Percentiles rank a stretch among this genome's conserved stretches.
phyloP scores from a whole-genome alignment of 1,140 invertebrate species.

The Piezodorus guildinii region DNA sequence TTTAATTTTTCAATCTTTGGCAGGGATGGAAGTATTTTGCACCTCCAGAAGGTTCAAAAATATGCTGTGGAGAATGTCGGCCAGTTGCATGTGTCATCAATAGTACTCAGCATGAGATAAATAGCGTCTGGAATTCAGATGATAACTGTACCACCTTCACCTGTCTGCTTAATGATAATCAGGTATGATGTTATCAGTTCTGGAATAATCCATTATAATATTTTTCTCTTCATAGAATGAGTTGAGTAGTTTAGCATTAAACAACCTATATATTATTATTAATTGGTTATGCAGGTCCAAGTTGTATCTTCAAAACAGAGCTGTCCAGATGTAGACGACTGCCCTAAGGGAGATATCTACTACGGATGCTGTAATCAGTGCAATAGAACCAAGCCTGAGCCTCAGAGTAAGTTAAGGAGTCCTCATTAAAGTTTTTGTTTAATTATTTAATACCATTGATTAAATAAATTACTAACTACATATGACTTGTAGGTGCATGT shows the following conservation, averaged over 20 bases:
- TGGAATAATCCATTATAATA: neutral
- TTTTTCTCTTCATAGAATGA: no score
- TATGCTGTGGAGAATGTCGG: constrained; percentile 60
- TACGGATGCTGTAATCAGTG: constrained; percentile 55
- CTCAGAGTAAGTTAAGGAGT: neutral
- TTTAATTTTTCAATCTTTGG: neutral
- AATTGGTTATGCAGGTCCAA: constrained; percentile 35
- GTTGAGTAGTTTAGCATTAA: no score
- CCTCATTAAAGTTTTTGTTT: neutral
- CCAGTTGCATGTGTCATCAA: constrained; percentile 50
- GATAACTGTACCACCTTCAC: constrained; percentile 55
- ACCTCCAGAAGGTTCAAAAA: constrained; percentile 30
- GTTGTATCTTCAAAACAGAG: constrained; percentile 40
- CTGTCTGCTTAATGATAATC: constrained; percentile 41
- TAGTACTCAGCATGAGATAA: constrained; percentile 39
- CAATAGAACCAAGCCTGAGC: constrained; percentile 35
- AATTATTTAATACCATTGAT: neutral
- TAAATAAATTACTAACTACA: neutral
- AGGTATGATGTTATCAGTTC: constrained; percentile 31
- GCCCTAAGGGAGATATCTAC: constrained; percentile 42
- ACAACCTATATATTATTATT: no score
- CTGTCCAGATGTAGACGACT: constrained; percentile 50
- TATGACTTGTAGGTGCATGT: constrained; percentile 35
- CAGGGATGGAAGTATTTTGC: constrained; percentile 44
- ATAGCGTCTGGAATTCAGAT: constrained; percentile 44